These are phyloP conservation scores for Madoqua kirkii DNA, from an alignment of 2,113 vertebrate genomes.

Conservation along the genomic window DNA sequence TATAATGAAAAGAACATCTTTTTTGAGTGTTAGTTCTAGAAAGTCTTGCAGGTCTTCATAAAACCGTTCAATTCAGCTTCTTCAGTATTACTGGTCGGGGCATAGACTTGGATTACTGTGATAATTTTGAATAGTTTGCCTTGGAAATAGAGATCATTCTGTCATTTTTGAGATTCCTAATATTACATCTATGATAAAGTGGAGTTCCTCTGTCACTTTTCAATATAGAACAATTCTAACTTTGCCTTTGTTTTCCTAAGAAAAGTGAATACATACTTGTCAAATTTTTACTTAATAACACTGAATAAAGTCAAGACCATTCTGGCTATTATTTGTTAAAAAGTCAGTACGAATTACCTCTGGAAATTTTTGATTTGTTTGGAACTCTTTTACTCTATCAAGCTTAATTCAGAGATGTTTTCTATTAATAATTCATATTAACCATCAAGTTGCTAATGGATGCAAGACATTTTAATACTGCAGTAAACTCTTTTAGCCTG, in stretches of 20 bases:
- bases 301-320: background rate
- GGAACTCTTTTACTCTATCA: background rate
- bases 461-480: background rate
- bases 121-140: background rate
- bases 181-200: background rate
- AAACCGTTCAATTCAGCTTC: background rate
- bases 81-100: background rate
- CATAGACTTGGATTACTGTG: background rate
- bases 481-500: background rate
- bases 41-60: background rate
- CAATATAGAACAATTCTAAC: background rate
- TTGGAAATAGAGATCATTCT: background rate
- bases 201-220: background rate
- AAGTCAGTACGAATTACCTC: background rate
- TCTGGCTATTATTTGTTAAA: background rate
- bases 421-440: background rate
- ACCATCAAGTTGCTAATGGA: background rate
- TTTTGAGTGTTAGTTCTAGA: background rate
- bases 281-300: constrained; percentile 19
- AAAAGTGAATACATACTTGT: background rate
- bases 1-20: background rate
- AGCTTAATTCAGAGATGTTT: background rate
- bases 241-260: background rate
- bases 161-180: background rate
- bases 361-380: background rate